These are phyloP conservation scores for Cephus spinipes DNA, from an alignment of 2,888 invertebrate species.

Conservation along the genomic window DNA sequence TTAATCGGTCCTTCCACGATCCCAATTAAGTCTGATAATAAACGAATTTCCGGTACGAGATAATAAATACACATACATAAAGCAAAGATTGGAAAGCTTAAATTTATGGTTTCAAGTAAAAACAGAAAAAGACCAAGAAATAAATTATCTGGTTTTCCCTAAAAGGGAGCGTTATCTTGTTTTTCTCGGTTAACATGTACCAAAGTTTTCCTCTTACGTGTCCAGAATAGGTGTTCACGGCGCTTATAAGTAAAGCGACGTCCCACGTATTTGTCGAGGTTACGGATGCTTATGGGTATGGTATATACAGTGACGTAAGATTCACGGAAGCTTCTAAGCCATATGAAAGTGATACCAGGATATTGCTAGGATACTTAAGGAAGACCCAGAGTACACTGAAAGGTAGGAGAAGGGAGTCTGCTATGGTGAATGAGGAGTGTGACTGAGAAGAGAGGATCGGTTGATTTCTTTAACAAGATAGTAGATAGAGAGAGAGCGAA, in stretches of 20 bases:
- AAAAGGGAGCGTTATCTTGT: background rate
- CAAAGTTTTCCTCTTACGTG: background rate
- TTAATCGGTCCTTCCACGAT: background rate
- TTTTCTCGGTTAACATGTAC: background rate
- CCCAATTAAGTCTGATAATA: background rate
- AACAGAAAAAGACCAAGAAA: background rate
- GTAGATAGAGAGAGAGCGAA: background rate
- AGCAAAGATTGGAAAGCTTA: background rate
- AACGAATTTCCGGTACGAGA: background rate
- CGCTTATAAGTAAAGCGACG: background rate
- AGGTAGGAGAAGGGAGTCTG: background rate
- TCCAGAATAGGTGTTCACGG: background rate
- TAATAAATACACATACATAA: background rate
- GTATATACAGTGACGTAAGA: background rate
- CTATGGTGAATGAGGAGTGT: too few species aligned
- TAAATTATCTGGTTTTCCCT: background rate
- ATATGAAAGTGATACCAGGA: background rate
- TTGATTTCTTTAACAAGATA: background rate
- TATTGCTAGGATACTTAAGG: background rate
- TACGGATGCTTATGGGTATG: background rate
- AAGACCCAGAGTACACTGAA: background rate
- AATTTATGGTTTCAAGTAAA: background rate
- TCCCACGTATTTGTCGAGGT: background rate
- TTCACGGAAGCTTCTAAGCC: background rate
- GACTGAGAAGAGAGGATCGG: background rate